phyloP scores from a whole-genome alignment of 2,888 invertebrate species.

The Melanotus villosus region DNA sequence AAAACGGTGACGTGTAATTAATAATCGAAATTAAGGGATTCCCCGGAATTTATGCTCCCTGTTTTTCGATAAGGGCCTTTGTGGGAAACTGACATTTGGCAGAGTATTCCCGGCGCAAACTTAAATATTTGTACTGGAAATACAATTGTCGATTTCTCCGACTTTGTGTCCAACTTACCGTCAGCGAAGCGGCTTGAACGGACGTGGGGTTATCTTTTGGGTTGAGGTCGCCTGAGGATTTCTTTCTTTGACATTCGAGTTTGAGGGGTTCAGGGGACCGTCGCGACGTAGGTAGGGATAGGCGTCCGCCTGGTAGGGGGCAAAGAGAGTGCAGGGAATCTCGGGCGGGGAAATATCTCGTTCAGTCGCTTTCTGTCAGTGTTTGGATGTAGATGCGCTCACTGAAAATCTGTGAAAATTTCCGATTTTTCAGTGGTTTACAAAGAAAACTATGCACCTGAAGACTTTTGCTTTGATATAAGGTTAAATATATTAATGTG shows the following conservation, averaged over 20 bases:
- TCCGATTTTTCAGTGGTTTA: background rate
- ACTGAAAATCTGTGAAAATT: conserved; percentile 5
- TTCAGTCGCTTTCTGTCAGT: conserved; percentile 58
- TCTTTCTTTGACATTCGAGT: conserved; percentile 64
- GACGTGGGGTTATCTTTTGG: conserved; percentile 62
- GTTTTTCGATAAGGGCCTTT: background rate
- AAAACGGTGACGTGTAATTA: background rate
- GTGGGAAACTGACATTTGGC: conserved; percentile 22
- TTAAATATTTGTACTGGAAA: conserved; percentile 29
- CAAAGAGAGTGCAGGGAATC: conserved; percentile 60
- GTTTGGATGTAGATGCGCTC: conserved; percentile 23
- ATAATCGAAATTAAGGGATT: background rate
- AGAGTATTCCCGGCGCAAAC: conserved; percentile 20
- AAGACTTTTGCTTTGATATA: background rate
- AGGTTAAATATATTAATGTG: background rate
- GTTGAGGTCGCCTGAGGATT: conserved; percentile 64
- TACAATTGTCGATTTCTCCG: conserved; percentile 21
- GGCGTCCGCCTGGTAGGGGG: conserved; percentile 61
- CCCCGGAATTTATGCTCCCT: background rate
- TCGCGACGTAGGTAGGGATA: conserved; percentile 59
- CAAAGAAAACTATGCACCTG: background rate
- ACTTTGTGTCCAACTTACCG: conserved; percentile 39
- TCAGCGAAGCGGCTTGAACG: conserved; percentile 38
- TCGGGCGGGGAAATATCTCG: conserved; percentile 61
- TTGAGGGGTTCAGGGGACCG: conserved; percentile 59